Base-by-base conservation (phyloP, 2,797 vertebrate species). In the Molossus molossus region DNA sequence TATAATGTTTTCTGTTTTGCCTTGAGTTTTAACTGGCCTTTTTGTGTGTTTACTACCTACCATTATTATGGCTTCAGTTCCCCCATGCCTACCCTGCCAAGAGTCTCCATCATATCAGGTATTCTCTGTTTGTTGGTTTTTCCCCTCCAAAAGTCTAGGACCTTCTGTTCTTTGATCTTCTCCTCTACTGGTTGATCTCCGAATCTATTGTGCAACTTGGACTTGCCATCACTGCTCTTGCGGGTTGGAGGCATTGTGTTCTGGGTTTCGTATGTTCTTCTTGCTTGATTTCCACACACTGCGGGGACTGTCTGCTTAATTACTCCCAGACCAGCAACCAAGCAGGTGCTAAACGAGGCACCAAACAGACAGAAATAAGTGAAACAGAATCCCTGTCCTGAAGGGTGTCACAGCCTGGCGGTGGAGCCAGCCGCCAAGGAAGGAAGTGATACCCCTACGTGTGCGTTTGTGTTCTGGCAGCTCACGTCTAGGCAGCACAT, bases 261-360 rank as follows among this genome's bases (percentile, higher is more conserved):
- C 81, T 83, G 9, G 50, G 40, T 37, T 40, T 25, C 9, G 8
- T 0, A 48, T 25, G 58, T 70, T 94, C n/a, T 90, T 90, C 55
- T 95, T 76, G 80, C 29, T 84, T 79, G n/a, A 25, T 88, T 86
- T 45, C 40, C 82, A 94, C 4, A 57, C 37, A 87, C 82, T 75
- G 77, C 45, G 94, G 60, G 50, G 65, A 90, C 5, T 82, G 70
- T 79, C 70, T 69, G 53, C 37, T 55, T 29, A 57, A n/a, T 87
- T 14, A 48, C 8, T 89, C 21, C 70, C 65, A 88, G 20, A 29
- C 65, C 53, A 87, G 45, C 69, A 85, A 29, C 5, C 40, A n/a
- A 57, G 83, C 29, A 93, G 12, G 40, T 45, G 45, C 10, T 72
- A 37, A 20, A 29, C 14, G 18, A 55, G 8, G 62, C 2, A 67